Percentiles rank a stretch among this genome's conserved stretches.
phyloP scores from a whole-genome alignment of 23 tunicate genomes.

The Aplidium turbinatum region DNA sequence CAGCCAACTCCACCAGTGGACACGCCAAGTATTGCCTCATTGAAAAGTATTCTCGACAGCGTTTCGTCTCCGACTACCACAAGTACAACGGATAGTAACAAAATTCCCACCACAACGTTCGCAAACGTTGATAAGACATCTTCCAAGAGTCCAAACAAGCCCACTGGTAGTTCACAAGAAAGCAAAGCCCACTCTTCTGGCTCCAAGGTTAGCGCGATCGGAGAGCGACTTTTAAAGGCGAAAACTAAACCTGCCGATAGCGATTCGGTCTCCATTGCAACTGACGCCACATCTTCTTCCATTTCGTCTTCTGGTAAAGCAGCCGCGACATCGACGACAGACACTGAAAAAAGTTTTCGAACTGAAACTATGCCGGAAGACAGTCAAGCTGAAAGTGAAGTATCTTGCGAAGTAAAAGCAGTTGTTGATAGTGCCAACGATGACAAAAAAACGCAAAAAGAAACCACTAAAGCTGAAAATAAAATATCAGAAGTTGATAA shows the following conservation, averaged over 20 bases:
- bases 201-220: slow-evolving; percentile 19
- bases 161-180: not conserved
- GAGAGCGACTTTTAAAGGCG: slow-evolving; percentile 23
- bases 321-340: too few relatives aligned
- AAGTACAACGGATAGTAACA: not conserved
- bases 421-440: too few relatives aligned
- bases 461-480: too few relatives aligned
- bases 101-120: not conserved
- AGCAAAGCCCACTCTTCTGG: slow-evolving; percentile 1
- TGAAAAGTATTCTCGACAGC: too few relatives aligned
- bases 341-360: too few relatives aligned
- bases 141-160: not conserved
- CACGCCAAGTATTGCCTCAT: too few relatives aligned
- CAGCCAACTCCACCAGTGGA: too few relatives aligned
- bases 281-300: not conserved
- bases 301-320: not conserved
- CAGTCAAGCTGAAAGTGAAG: too few relatives aligned
- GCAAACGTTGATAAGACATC: not conserved
- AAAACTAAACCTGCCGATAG: not conserved
- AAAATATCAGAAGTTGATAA: too few relatives aligned
- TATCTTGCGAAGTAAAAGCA: too few relatives aligned
- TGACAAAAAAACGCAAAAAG: too few relatives aligned
- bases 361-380: too few relatives aligned
- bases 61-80: not conserved
- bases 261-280: not conserved